Percentiles rank a stretch among this genome's conserved stretches.
Evolutionary conservation across 1,140 invertebrate genomes (phyloP).

Genomic region (Lucilia sericata): DNA sequence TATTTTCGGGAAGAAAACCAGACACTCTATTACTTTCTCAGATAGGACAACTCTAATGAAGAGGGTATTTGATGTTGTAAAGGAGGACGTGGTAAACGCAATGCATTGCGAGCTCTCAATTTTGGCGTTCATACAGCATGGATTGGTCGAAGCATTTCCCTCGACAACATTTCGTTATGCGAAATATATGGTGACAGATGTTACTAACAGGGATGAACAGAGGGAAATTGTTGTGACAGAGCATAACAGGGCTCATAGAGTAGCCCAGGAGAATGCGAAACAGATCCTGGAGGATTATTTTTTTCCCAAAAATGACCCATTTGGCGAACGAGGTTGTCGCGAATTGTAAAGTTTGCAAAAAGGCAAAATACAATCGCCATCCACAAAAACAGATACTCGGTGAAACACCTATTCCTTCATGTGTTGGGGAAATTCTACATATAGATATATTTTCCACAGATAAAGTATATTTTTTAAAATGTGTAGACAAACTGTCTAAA

Average conservation of each 20-base stretch:
- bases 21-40: conserved; percentile 45
- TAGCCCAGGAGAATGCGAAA: conserved; percentile 46
- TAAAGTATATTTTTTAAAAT: conserved; percentile 18
- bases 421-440: conserved; percentile 20
- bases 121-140: conserved; percentile 32
- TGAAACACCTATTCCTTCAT: conserved; percentile 12
- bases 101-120: conserved; percentile 53
- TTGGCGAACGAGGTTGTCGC: conserved; percentile 44
- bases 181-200: conserved; percentile 18
- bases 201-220: conserved; percentile 33
- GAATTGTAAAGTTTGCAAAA: conserved; percentile 45
- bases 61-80: conserved; percentile 12
- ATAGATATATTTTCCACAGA: conserved; percentile 12
- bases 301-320: conserved; percentile 50
- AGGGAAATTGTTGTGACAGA: conserved; percentile 11
- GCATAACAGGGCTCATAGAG: conserved; percentile 46
- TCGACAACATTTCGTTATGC: conserved; percentile 19
- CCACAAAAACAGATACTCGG: background rate
- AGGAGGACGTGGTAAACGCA: conserved; percentile 35
- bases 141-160: conserved; percentile 25
- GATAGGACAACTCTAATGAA: conserved; percentile 36
- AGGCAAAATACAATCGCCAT: conserved; percentile 30
- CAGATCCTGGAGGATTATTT: conserved; percentile 49
- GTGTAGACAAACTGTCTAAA: conserved; percentile 30
- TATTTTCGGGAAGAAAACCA: conserved; percentile 34